Conservation (phyloP, 2,113 vertebrate species). For the Brachypodius melanocephalos region DNA sequence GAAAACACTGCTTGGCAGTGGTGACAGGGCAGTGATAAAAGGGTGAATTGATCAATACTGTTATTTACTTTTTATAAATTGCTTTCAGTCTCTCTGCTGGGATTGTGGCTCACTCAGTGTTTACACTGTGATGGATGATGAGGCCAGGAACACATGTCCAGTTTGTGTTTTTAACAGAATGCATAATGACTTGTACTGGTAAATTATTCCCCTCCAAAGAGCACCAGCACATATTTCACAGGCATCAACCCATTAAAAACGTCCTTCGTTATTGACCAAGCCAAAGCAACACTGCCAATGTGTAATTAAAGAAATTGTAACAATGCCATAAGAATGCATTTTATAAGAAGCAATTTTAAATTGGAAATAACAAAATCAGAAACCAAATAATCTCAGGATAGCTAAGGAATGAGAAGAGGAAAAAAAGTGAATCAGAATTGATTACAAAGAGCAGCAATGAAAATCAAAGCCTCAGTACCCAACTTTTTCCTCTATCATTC, state of each 20-base stretch:
- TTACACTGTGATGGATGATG: constrained; percentile 62
- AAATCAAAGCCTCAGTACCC: not conserved
- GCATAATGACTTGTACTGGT: constrained; percentile 41
- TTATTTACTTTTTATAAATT: constrained; percentile 69
- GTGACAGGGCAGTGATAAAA: constrained; percentile 58
- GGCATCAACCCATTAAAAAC: not conserved
- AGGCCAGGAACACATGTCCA: constrained; percentile 34
- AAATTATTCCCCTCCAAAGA: constrained; percentile 61
- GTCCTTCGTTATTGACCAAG: not conserved
- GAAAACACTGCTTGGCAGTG: not conserved
- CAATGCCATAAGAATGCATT: not conserved
- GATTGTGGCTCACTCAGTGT: not conserved
- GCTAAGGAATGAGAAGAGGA: not conserved
- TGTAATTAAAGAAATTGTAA: constrained; percentile 41
- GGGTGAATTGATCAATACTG: constrained; percentile 52
- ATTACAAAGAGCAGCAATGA: constrained; percentile 3
- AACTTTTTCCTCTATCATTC: not conserved
- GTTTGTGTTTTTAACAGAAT: constrained; percentile 55
- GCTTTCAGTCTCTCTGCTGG: constrained; percentile 48
- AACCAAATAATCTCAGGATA: not conserved
- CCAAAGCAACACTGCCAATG: not conserved
- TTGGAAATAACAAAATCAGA: not conserved
- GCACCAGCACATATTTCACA: not conserved
- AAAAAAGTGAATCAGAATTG: not conserved
- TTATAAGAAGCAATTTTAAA: not conserved